A percentile compares a stretch with the other conserved stretches of the same genome.
phyloP scores from a whole-genome alignment of 2,888 invertebrate species.

The Microctonus hyperodae region DNA sequence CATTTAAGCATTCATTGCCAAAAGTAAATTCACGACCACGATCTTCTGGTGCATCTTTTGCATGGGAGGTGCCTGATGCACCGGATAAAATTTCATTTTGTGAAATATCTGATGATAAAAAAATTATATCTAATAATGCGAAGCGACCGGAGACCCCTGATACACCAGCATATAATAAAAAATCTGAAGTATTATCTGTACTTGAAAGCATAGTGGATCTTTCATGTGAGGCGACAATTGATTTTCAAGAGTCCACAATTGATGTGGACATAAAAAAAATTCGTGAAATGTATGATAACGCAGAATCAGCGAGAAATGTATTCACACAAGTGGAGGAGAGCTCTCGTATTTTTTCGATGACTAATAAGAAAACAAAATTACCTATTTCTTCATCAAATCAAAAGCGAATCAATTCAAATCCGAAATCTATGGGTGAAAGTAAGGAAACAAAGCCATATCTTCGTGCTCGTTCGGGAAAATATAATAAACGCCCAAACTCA shows the following conservation, averaged over 20 bases:
- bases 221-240: background rate
- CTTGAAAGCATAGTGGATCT: slow-evolving; percentile 36
- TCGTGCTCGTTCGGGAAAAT: background rate
- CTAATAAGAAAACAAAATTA: background rate
- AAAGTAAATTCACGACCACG: slow-evolving; percentile 33
- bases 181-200: slow-evolving; percentile 34
- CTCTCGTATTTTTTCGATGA: background rate
- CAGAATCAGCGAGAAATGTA: background rate
- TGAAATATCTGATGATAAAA: slow-evolving; percentile 1
- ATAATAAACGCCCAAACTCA: background rate
- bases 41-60: slow-evolving; percentile 36
- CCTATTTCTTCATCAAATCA: background rate
- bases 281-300: background rate
- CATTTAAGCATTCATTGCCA: slow-evolving; percentile 20
- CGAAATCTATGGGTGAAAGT: slow-evolving; percentile 8
- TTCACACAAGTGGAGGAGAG: background rate
- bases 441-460: slow-evolving; percentile 10
- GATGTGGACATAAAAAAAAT: background rate
- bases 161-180: slow-evolving; percentile 29
- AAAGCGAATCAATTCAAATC: background rate
- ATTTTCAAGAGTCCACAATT: slow-evolving; percentile 3
- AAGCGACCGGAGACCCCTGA: slow-evolving; percentile 30
- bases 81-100: slow-evolving; percentile 23
- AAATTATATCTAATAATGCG: background rate
- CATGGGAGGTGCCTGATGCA: slow-evolving; percentile 38